Percentiles rank a stretch among this genome's conserved stretches.
Conservation (phyloP, 2,113 vertebrate genomes). For the Himantopus leucocephalus region DNA sequence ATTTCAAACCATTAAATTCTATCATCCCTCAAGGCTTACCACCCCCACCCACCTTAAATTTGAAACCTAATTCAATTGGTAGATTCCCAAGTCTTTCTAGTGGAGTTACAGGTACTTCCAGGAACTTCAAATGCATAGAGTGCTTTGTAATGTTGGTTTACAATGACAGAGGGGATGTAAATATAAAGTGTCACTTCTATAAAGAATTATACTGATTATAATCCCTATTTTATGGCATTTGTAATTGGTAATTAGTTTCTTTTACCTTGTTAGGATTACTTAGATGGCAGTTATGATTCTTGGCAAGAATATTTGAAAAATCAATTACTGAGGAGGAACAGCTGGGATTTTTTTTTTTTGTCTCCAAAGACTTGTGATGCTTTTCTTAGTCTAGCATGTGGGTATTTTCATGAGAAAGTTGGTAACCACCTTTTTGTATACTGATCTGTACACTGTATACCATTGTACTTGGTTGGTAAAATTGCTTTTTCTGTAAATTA, state of each 20-base stretch:
- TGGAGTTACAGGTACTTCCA: background rate
- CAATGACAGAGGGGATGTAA: background rate
- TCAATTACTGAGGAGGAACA: background rate
- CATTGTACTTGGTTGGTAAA: background rate
- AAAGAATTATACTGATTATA: background rate
- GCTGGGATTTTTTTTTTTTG: background rate
- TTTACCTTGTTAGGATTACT: background rate
- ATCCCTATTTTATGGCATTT: background rate
- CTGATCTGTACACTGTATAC: background rate
- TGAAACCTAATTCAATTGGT: background rate
- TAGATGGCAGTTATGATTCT: background rate
- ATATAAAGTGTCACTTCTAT: background rate
- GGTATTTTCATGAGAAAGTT: background rate
- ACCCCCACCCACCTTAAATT: background rate
- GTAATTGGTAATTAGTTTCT: background rate
- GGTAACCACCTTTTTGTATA: background rate
- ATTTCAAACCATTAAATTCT: background rate
- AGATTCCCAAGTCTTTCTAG: background rate
- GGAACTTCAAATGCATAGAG: background rate
- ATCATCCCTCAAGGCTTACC: background rate
- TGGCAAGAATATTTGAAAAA: background rate
- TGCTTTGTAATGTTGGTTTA: background rate
- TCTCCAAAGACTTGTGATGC: background rate
- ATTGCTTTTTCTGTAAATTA: background rate
- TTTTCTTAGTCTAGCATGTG: background rate